Conservation (phyloP, 2,113 vertebrate genomes). For the Megaceryle maxima region DNA sequence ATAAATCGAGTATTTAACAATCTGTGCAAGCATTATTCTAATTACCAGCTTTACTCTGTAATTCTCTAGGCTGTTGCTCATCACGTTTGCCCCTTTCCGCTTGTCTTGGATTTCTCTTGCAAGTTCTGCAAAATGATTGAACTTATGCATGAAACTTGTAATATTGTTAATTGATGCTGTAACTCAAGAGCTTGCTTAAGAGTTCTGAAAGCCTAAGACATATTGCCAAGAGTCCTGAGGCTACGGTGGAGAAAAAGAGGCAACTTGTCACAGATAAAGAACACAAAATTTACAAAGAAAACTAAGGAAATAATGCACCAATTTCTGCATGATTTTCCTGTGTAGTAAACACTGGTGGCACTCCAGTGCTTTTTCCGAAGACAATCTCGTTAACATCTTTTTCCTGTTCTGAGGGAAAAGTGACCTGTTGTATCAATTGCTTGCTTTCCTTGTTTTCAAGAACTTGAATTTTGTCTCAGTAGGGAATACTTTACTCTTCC, state of each 20-base stretch:
- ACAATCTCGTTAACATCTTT: neutral
- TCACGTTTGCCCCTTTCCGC: neutral
- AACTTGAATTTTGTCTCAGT: neutral
- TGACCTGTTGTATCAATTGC: neutral
- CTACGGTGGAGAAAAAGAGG: neutral
- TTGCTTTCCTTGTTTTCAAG: neutral
- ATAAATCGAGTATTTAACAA: neutral
- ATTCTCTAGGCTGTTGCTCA: neutral
- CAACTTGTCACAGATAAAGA: neutral
- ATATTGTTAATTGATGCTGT: neutral
- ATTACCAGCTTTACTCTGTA: neutral
- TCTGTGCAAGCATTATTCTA: neutral
- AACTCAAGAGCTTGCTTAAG: neutral
- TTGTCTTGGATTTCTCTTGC: neutral
- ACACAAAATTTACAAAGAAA: neutral
- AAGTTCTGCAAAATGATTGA: neutral
- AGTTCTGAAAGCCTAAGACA: neutral
- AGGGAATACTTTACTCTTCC: neutral
- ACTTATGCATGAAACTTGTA: neutral
- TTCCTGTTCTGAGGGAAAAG: neutral
- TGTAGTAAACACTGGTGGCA: neutral
- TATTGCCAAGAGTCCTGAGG: neutral
- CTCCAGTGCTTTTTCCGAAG: neutral
- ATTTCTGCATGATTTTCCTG: neutral
- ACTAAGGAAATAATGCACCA: neutral